Percentiles rank a stretch among this genome's conserved stretches.
Evolutionary conservation across 2,888 invertebrate genomes (phyloP).

Genomic region (Caenorhabditis imperialis): DNA sequence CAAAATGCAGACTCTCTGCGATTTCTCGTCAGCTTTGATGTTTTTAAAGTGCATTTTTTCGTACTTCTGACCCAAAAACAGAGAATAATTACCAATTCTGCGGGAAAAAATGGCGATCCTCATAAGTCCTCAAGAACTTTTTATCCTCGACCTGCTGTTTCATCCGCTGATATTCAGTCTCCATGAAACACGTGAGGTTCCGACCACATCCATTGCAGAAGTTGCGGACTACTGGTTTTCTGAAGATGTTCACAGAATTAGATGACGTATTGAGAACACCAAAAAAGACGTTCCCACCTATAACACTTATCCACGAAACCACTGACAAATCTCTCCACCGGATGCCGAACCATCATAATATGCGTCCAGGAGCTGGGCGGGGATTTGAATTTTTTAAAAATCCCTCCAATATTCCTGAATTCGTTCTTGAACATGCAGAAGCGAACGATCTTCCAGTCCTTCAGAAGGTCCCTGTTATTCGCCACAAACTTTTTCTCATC

Average conservation of each 20-base stretch:
- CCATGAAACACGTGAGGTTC: constrained; percentile 68
- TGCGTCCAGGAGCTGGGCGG: constrained; percentile 41
- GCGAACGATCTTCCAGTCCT: constrained; percentile 51
- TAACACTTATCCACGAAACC: constrained; percentile 68
- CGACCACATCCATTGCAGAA: constrained; percentile 61
- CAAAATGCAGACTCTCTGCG: background rate
- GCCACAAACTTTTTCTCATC: constrained; percentile 51
- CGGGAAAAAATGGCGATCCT: constrained; percentile 68
- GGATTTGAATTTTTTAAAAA: constrained; percentile 34
- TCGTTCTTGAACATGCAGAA: constrained; percentile 51
- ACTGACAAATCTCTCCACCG: constrained; percentile 65
- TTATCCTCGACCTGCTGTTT: constrained; percentile 20
- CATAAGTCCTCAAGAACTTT: constrained; percentile 42
- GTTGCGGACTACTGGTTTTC: constrained; percentile 31
- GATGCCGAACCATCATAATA: constrained; percentile 64
- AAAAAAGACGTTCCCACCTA: no score
- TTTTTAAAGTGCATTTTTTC: no score
- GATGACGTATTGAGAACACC: background rate
- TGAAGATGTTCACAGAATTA: no score
- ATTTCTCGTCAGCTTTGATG: no score
- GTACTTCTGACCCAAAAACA: no score
- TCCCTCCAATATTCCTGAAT: constrained; percentile 30
- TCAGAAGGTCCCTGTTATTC: constrained; percentile 52
- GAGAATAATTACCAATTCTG: constrained; percentile 62
- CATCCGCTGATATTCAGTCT: constrained; percentile 57